Evolutionary conservation across 2,888 invertebrate genomes (phyloP), one percentile per base, ranked within the genome.

Genomic region (Drosophila pseudotakahashii): DNA sequence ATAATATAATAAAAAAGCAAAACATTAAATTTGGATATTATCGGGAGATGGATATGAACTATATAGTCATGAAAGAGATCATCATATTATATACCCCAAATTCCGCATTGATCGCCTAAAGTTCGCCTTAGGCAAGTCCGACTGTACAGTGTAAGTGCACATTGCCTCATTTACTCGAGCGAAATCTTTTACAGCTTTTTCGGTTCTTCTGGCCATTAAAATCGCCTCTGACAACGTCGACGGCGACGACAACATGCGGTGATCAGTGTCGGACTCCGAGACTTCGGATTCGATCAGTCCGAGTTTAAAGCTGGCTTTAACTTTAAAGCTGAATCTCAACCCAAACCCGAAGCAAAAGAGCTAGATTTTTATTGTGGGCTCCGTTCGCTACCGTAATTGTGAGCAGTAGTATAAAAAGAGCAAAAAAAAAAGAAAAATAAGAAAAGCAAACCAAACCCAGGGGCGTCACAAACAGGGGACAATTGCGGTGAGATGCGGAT

Each of bases 101-200:
- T 41, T 9, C 3, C 9, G 9, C 1, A 11, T 6, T 11, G 10
- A 10, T 11, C 11, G 4, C 10, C 42, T 0, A 2, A 10, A 19
- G 5, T 23, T 7, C 13, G 23, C 19, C 23, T 13, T 16, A 32
- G 47, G 14, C 14, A 32, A 0, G 26, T 1, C 47, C 11, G 10
- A 32, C 54, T 32, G 30, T 54, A 50, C 50, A 14, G 34, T 34
- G 51, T 60, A 51, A 60, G 61, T 61, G 39, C 39, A 52, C 44
- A 62, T 45, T 79, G 59, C 64, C 78, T 80, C 81, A 83, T 78
- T 81, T 80, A 78, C 70, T 61, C 72, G 75, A 67, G 75, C 77
- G 62, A 81, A 81, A 69, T 68, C 70, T 80, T 79, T 83, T 81
- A 81, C 83, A 80, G 78, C 81, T 77, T 79, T 76, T 58, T 71